A percentile compares a stretch with the other conserved stretches of the same genome.
phyloP scores from a whole-genome alignment of 2,888 invertebrate species.

The Xestobium rufovillosum region DNA sequence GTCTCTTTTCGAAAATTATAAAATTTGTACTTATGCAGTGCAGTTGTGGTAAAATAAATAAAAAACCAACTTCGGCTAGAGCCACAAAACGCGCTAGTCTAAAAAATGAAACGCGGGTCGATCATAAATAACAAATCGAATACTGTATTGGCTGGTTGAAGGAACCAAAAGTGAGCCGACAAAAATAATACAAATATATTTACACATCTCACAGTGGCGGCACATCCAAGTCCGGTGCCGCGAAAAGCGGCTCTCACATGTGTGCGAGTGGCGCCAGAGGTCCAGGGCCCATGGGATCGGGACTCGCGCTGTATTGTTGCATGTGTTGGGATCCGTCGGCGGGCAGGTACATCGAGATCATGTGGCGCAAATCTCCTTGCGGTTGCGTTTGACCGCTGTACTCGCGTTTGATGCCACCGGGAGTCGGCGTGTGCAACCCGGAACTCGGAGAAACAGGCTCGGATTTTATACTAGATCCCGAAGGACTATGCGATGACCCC shows the following conservation, averaged over 20 bases:
- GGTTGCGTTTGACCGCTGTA: slow-evolving; percentile 49
- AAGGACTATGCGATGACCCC: slow-evolving; percentile 74
- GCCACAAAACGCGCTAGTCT: neutral
- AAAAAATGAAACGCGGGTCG: slow-evolving; percentile 22
- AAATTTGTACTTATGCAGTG: slow-evolving; percentile 21
- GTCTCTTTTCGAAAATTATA: slow-evolving; percentile 11
- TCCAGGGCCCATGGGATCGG: slow-evolving; percentile 57
- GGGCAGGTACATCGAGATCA: slow-evolving; percentile 71
- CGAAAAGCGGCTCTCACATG: slow-evolving; percentile 54
- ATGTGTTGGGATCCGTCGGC: slow-evolving; percentile 58
- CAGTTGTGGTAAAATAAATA: slow-evolving; percentile 1
- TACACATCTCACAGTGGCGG: slow-evolving; percentile 33
- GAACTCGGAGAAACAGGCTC: slow-evolving; percentile 79
- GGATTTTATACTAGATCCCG: slow-evolving; percentile 82
- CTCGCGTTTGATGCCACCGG: slow-evolving; percentile 59
- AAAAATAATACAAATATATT: neutral
- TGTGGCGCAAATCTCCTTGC: slow-evolving; percentile 58
- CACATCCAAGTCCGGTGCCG: slow-evolving; percentile 42
- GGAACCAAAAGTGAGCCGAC: slow-evolving; percentile 29
- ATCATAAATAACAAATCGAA: slow-evolving; percentile 30
- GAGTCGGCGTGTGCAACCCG: slow-evolving; percentile 51
- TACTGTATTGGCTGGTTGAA: slow-evolving; percentile 35
- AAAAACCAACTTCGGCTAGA: neutral
- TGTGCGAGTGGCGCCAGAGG: slow-evolving; percentile 54
- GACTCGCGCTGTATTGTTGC: slow-evolving; percentile 59